phyloP scores from a whole-genome alignment of 2,113 vertebrate species.

The Microtus pennsylvanicus region DNA sequence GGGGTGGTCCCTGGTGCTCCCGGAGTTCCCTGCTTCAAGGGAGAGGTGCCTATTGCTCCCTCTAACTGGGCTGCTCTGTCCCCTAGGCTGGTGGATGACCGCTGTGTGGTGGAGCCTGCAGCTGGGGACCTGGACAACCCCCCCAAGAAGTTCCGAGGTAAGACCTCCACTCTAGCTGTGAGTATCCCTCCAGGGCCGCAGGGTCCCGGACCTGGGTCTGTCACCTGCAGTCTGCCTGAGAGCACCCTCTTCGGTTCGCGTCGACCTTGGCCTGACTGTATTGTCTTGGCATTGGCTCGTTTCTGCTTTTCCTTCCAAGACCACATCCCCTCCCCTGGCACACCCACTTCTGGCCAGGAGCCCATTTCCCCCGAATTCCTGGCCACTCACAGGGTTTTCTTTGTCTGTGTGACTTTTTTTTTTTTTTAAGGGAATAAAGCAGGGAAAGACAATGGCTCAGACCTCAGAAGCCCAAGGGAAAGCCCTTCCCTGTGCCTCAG shows the following conservation, averaged over 20 bases:
- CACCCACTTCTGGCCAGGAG: not conserved
- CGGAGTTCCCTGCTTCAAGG: not conserved
- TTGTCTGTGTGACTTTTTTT: not conserved
- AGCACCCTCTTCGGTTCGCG: accelerated
- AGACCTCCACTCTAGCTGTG: not conserved
- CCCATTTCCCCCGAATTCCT: accelerated
- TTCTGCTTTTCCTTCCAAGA: not conserved
- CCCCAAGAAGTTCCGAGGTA: constrained; percentile 98
- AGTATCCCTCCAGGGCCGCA: accelerated
- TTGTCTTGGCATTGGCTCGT: not conserved
- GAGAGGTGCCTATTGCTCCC: not conserved
- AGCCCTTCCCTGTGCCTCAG: not conserved
- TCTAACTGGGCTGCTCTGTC: constrained; percentile 19
- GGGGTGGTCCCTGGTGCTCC: not conserved
- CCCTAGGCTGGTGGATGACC: constrained; percentile 95
- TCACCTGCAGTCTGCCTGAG: accelerated
- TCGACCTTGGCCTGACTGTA: accelerated
- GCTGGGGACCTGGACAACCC: constrained; percentile 97
- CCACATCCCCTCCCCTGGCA: not conserved
- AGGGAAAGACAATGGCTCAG: not conserved
- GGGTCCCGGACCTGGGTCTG: not conserved
- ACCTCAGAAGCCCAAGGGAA: not conserved
- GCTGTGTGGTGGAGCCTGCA: constrained; percentile 96
- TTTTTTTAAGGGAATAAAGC: not conserved
- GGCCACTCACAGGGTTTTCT: not conserved